Conservation (phyloP, 2,113 vertebrate genomes). For the Ahaetulla prasina region DNA sequence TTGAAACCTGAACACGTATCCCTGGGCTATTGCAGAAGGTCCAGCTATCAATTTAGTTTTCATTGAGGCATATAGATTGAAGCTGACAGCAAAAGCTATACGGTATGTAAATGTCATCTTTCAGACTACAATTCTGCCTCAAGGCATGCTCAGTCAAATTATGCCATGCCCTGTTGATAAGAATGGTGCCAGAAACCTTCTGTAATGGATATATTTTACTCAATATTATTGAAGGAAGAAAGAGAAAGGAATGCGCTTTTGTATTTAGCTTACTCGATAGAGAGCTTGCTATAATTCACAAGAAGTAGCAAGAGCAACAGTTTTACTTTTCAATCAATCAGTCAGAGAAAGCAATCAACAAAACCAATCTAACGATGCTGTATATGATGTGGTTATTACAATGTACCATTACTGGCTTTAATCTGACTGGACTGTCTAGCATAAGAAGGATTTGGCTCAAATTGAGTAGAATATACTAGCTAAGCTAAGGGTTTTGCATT, state of each 20-base stretch:
- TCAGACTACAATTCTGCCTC: not conserved
- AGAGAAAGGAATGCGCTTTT: not conserved
- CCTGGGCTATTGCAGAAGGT: slow-evolving; percentile 11
- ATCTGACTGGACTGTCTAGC: not conserved
- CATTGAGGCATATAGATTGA: not conserved
- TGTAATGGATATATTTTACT: not conserved
- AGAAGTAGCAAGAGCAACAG: not conserved
- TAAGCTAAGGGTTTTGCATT: not conserved
- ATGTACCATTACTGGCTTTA: not conserved
- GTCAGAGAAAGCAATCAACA: not conserved
- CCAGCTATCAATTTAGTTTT: not conserved
- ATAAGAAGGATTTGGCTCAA: not conserved
- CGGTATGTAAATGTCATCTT: not conserved
- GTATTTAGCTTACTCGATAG: not conserved
- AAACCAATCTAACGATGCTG: not conserved
- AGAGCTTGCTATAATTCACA: not conserved
- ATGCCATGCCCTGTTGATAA: not conserved
- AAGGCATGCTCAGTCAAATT: slow-evolving; percentile 8
- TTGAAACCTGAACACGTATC: not conserved
- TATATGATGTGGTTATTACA: not conserved
- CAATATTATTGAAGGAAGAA: not conserved
- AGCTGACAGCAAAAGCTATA: not conserved
- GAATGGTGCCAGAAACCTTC: not conserved
- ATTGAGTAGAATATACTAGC: not conserved
- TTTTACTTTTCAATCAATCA: not conserved